Conservation (phyloP, 2,797 vertebrate genomes). For the Phataginus tetradactyla region DNA sequence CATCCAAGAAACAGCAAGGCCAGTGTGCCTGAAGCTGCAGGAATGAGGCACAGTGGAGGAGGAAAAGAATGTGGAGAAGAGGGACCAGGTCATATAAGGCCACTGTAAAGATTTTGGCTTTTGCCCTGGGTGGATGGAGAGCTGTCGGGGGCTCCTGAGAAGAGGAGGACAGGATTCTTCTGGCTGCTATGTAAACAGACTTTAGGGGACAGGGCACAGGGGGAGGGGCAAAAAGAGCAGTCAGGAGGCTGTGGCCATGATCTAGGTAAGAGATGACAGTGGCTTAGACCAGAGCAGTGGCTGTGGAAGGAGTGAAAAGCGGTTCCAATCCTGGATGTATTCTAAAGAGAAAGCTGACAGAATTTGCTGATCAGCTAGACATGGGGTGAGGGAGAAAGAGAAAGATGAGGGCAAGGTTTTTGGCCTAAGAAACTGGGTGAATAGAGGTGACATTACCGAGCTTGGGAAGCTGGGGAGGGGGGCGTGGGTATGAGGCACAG, state of each 20-base stretch:
- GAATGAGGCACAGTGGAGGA: not conserved
- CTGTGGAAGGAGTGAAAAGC: not conserved
- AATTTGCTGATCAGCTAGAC: not conserved
- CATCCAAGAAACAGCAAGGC: not conserved
- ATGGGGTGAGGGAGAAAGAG: not conserved
- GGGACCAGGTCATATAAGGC: not conserved
- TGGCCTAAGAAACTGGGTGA: not conserved
- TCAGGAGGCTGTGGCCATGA: not conserved
- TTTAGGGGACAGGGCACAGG: not conserved
- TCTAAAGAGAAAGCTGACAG: not conserved
- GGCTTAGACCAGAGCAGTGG: not conserved
- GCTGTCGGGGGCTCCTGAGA: not conserved
- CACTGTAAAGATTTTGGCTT: not conserved
- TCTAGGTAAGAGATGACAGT: not conserved
- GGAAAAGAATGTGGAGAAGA: not conserved
- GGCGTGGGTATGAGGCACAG: not conserved
- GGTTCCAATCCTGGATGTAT: not conserved
- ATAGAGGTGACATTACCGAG: not conserved
- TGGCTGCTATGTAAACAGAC: not conserved
- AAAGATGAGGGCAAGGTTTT: not conserved
- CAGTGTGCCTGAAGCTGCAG: not conserved
- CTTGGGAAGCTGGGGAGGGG: not conserved
- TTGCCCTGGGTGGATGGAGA: not conserved
- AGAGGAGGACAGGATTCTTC: not conserved
- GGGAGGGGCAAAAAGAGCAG: not conserved